A percentile compares a stretch with the other conserved stretches of the same genome.
Evolutionary conservation across 2,888 invertebrate genomes (phyloP).

Genomic region (Cerceris rybyensis): DNA sequence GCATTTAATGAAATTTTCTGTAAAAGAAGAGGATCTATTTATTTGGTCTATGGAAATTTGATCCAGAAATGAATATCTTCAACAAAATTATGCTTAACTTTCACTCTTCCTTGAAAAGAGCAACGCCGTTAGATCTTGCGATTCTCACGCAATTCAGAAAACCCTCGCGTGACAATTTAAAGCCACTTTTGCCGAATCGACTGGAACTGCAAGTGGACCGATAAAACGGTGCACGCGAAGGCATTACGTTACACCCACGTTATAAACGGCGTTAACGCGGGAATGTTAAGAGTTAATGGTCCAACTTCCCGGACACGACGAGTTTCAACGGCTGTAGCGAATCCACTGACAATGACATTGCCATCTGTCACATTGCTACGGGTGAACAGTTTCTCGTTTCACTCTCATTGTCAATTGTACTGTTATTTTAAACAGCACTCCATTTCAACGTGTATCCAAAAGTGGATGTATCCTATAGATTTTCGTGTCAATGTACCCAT

Average conservation of each 20-base stretch:
- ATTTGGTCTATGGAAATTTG: too few relatives aligned
- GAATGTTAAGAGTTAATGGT: slow-evolving; percentile 78
- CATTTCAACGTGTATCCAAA: background rate
- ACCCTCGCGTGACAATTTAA: slow-evolving; percentile 29
- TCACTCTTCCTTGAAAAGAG: background rate
- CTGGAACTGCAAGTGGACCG: slow-evolving; percentile 22
- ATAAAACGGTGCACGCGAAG: slow-evolving; percentile 65
- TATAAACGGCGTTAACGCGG: slow-evolving; percentile 68
- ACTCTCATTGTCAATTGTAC: slow-evolving; percentile 24
- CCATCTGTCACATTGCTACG: slow-evolving; percentile 44
- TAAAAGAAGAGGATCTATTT: too few relatives aligned
- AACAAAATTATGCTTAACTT: background rate
- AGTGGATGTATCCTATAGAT: too few relatives aligned
- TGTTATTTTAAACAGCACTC: background rate
- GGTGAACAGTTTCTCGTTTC: slow-evolving; percentile 31
- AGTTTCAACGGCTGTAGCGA: slow-evolving; percentile 75
- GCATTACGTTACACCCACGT: slow-evolving; percentile 73
- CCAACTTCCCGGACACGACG: slow-evolving; percentile 80
- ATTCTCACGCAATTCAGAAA: slow-evolving; percentile 4
- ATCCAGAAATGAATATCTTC: background rate
- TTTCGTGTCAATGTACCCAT: too few relatives aligned
- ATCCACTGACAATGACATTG: slow-evolving; percentile 80
- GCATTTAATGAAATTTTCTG: too few relatives aligned
- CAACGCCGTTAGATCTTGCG: background rate
- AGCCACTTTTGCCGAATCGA: slow-evolving; percentile 24